Evolutionary conservation across 2,113 vertebrate genomes (phyloP).

Genomic region (Dipodomys merriami): DNA sequence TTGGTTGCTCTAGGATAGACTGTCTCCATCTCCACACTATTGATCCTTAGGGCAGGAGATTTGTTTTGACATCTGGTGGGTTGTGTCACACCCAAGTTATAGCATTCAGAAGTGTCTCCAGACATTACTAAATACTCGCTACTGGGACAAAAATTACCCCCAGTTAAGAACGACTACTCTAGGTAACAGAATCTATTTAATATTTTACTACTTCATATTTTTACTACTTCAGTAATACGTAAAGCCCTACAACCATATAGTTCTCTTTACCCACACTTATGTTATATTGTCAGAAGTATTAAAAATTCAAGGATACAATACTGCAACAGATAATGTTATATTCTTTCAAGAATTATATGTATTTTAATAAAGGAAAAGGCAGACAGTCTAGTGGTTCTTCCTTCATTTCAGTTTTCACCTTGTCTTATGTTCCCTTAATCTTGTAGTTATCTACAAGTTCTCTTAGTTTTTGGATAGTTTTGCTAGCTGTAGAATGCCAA

Average conservation of each 20-base stretch:
- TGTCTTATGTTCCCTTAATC: not conserved
- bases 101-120: too few species aligned
- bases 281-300: not conserved
- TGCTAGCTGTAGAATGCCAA: not conserved
- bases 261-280: too few species aligned
- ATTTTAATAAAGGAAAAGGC: not conserved
- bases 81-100: too few species aligned
- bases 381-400: not conserved
- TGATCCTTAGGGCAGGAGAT: too few species aligned
- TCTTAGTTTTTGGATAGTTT: not conserved
- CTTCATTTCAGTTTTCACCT: constrained; percentile 15
- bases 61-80: too few species aligned
- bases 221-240: too few species aligned
- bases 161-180: too few species aligned
- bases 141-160: too few species aligned
- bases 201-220: too few species aligned
- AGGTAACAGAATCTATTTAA: too few species aligned
- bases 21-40: not conserved
- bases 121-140: too few species aligned
- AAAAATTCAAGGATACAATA: not conserved
- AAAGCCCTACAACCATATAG: too few species aligned
- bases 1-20: not conserved
- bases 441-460: not conserved
- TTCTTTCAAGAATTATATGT: not conserved
- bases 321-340: not conserved